Evolutionary conservation across 1,140 invertebrate species (phyloP).

Genomic region (Latrodectus geometricus): DNA sequence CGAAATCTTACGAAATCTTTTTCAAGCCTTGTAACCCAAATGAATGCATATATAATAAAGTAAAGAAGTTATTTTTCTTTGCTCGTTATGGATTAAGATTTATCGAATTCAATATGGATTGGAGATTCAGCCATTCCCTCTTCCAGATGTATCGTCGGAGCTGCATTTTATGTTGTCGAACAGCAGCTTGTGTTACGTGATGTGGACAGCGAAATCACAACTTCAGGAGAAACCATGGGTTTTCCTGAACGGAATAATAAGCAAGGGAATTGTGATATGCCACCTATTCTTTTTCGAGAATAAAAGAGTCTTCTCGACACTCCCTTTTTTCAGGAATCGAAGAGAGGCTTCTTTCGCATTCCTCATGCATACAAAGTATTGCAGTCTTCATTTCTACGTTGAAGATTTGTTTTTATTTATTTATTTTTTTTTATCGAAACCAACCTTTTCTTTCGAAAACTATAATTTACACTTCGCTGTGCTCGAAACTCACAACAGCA

Average conservation of each 20-base stretch:
- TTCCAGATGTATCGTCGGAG: no score
- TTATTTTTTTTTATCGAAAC: neutral
- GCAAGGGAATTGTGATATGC: neutral
- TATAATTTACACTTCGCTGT: conserved; percentile 16
- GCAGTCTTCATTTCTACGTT: conserved; percentile 1
- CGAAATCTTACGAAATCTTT: no score
- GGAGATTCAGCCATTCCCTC: no score
- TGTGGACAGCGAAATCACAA: neutral
- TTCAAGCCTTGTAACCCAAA: no score
- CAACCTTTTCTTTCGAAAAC: neutral
- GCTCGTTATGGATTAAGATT: no score
- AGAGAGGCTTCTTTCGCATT: conserved; percentile 19
- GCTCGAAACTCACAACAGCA: neutral
- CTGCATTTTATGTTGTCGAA: neutral
- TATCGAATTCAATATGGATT: no score
- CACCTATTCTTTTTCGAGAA: neutral
- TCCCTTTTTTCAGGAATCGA: neutral
- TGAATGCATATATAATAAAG: no score
- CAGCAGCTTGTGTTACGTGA: neutral
- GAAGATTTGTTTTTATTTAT: conserved; percentile 7
- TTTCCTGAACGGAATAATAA: neutral
- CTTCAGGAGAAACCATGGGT: neutral
- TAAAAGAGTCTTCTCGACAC: neutral
- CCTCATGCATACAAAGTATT: neutral
- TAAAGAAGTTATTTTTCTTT: no score